Evolutionary conservation across 1,140 invertebrate genomes (phyloP).

Genomic region (Apis cerana): DNA sequence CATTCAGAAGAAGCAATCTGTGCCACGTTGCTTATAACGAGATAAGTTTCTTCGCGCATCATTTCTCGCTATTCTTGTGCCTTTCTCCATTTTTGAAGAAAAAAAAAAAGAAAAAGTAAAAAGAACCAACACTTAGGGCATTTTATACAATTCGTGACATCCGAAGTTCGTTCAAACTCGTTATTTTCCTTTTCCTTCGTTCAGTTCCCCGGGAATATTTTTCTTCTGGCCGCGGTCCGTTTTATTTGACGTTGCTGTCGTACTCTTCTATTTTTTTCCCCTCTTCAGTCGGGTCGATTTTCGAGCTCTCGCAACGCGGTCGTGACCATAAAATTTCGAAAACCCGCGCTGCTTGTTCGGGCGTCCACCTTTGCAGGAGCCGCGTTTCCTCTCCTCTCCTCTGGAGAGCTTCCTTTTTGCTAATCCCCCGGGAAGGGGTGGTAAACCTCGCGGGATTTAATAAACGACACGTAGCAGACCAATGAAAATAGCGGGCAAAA

Average conservation of each 20-base stretch:
- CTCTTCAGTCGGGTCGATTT: neutral
- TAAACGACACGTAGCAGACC: slow-evolving; percentile 17
- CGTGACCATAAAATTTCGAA: slow-evolving; percentile 14
- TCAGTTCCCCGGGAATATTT: neutral
- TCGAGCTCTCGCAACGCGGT: neutral
- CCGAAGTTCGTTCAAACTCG: neutral
- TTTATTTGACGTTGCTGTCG: slow-evolving; percentile 4
- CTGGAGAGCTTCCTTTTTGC: neutral
- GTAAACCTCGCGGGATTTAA: slow-evolving; percentile 25
- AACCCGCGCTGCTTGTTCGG: neutral
- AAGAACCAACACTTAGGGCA: too few relatives aligned
- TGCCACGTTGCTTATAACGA: neutral
- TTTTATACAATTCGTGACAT: too few relatives aligned
- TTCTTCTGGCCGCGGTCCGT: neutral
- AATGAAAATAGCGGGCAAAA: slow-evolving; percentile 19
- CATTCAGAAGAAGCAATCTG: neutral
- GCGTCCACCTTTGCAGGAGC: neutral
- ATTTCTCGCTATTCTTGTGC: neutral
- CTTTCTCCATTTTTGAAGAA: neutral
- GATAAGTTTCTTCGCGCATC: neutral
- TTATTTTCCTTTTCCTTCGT: neutral
- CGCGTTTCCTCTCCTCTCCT: neutral
- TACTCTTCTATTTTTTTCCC: neutral
- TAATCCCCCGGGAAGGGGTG: neutral
- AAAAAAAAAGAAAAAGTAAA: neutral